phyloP scores from a whole-genome alignment of 1,140 invertebrate genomes.

The Cherax quadricarinatus region DNA sequence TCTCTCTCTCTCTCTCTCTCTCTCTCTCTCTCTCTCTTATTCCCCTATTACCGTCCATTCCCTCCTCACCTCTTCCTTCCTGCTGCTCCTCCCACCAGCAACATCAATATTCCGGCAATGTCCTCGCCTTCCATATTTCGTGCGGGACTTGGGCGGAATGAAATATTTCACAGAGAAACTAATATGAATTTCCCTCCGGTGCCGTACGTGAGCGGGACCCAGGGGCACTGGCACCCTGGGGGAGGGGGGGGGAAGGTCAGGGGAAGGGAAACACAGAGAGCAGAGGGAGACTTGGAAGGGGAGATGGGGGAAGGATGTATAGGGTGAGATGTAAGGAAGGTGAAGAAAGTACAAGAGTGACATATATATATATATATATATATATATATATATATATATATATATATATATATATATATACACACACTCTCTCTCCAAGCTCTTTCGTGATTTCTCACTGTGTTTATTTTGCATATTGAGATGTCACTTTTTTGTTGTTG shows the following conservation, averaged over 20 bases:
- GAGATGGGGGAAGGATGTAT: too few relatives aligned
- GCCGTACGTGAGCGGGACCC: slow-evolving; percentile 53
- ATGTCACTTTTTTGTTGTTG: too few relatives aligned
- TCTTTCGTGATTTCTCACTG: too few relatives aligned
- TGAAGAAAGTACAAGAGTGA: too few relatives aligned
- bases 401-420: too few relatives aligned
- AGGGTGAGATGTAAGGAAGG: not conserved
- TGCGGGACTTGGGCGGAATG: slow-evolving; percentile 60
- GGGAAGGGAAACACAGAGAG: too few relatives aligned
- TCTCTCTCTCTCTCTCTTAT: not conserved
- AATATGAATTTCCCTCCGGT: slow-evolving; percentile 68
- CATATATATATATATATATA: too few relatives aligned
- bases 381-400: too few relatives aligned
- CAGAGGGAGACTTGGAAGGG: not conserved
- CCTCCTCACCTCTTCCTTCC: not conserved
- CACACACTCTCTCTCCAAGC: too few relatives aligned
- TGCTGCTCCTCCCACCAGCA: not conserved
- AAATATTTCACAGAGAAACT: slow-evolving; percentile 71
- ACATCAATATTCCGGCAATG: slow-evolving; percentile 62
- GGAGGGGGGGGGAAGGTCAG: not conserved
- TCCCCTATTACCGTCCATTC: not conserved
- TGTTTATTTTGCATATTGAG: too few relatives aligned
- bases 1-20: not conserved
- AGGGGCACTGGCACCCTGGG: not conserved
- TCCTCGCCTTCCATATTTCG: slow-evolving; percentile 66